phyloP scores from a whole-genome alignment of 2,113 vertebrate species.

The Lycocorax pyrrhopterus region DNA sequence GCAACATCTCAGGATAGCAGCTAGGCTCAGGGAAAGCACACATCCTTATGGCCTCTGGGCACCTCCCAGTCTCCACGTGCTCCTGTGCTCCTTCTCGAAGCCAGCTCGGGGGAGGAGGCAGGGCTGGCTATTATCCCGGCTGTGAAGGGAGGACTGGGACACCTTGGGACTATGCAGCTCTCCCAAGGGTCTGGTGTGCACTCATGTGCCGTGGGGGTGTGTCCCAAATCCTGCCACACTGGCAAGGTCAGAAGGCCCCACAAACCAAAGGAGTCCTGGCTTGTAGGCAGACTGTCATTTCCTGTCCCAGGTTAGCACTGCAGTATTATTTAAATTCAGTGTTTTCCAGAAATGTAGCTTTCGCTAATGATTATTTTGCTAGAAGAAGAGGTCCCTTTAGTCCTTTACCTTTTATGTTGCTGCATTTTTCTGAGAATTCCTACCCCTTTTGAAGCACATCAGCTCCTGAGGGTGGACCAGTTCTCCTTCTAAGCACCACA shows the following conservation, averaged over 20 bases:
- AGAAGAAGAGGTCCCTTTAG: background rate
- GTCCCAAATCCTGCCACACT: background rate
- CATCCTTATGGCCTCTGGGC: background rate
- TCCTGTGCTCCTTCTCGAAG: rapidly evolving
- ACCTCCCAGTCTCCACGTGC: background rate
- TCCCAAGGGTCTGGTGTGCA: rapidly evolving
- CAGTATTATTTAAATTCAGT: background rate
- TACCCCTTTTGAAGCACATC: background rate
- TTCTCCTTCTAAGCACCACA: background rate
- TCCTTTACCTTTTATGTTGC: background rate
- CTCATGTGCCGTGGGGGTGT: rapidly evolving
- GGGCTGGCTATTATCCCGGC: too few relatives aligned
- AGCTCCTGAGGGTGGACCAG: background rate
- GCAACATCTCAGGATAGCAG: background rate
- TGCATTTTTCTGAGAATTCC: background rate
- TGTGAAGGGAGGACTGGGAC: background rate
- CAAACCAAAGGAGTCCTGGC: rapidly evolving
- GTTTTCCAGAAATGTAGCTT: background rate
- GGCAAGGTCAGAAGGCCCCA: rapidly evolving
- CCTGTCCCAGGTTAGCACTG: background rate
- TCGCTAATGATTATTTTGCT: background rate
- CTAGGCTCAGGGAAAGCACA: background rate
- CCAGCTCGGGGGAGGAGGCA: rapidly evolving
- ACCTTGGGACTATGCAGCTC: rapidly evolving
- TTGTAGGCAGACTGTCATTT: background rate